Base-by-base conservation (phyloP, 1,140 invertebrate genomes). In the Matsumurasca onukii region DNA sequence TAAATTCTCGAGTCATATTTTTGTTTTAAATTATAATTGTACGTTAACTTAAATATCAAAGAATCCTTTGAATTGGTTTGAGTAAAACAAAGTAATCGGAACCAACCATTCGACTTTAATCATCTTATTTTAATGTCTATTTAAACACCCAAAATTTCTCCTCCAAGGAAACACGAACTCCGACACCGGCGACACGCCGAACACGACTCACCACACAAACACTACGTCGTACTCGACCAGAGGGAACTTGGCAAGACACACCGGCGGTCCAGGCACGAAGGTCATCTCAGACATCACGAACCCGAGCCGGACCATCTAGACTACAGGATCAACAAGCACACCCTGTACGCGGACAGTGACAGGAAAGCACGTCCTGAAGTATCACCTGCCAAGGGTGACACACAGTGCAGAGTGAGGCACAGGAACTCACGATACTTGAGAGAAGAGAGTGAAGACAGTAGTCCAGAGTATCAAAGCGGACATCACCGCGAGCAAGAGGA, bases 111-210 rank as follows among this genome's bases (percentile, higher is more conserved):
- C n/a, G n/a, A n/a, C n/a, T n/a, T n/a, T n/a, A n/a, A n/a, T n/a
- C n/a, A n/a, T n/a, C n/a, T n/a, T n/a, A n/a, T n/a, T n/a, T n/a
- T n/a, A n/a, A n/a, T n/a, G n/a, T n/a, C n/a, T n/a, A n/a, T n/a
- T n/a, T n/a, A n/a, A n/a, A n/a, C n/a, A n/a, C n/a, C 25, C 55
- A 59, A 59, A 59, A 59, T 59, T 59, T 59, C 55, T 9, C 55
- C 24, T 22, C 25, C 24, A 59, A 59, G 30, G 55, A 59, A 29
- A 29, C 2, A 22, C 55, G 25, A 59, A 3, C 22, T 2, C 25
- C 22, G 25, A 22, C 55, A 59, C 25, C 55, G 55, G 25, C 55
- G 25, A 12, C 55, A 59, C 30, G 55, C 25, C 3, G 55, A 59
- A 24, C 15, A 5, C n/a, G 49, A 5, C 3, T 20, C n/a, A 3